These are phyloP conservation scores for Athripsodes cinereus DNA, from an alignment of 2,888 invertebrate genomes.

Conservation along the genomic window DNA sequence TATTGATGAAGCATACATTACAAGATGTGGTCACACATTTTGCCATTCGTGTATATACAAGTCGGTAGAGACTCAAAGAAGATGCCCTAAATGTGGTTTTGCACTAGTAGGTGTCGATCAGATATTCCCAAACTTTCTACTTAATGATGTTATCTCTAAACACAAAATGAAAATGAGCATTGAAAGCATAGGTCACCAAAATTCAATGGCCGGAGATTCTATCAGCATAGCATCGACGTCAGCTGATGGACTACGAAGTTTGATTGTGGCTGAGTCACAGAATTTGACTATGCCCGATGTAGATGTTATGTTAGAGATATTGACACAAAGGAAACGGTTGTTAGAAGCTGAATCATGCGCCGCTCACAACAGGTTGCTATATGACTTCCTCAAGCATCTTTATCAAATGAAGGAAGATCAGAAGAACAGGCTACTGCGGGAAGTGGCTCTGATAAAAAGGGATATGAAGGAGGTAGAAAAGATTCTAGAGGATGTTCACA, in stretches of 20 bases:
- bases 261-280: slow-evolving; percentile 63
- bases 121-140: slow-evolving; percentile 80
- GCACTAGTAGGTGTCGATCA: slow-evolving; percentile 61
- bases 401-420: slow-evolving; percentile 65
- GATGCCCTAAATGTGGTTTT: slow-evolving; percentile 81
- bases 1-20: slow-evolving; percentile 85
- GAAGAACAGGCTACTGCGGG: slow-evolving; percentile 58
- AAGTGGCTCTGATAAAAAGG: slow-evolving; percentile 67
- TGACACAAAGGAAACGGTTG: slow-evolving; percentile 71
- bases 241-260: slow-evolving; percentile 53
- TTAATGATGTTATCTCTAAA: slow-evolving; percentile 75
- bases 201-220: slow-evolving; percentile 32
- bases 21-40: slow-evolving; percentile 89
- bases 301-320: slow-evolving; percentile 72
- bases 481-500: slow-evolving; percentile 54
- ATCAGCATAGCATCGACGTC: slow-evolving; percentile 38
- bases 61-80: slow-evolving; percentile 57
- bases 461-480: slow-evolving; percentile 68
- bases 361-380: slow-evolving; percentile 73
- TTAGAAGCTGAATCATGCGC: slow-evolving; percentile 75
- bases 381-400: slow-evolving; percentile 77
- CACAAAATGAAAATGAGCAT: slow-evolving; percentile 48
- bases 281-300: slow-evolving; percentile 73
- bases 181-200: slow-evolving; percentile 26
- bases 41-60: slow-evolving; percentile 75